Evolutionary conservation across 2,888 invertebrate genomes (phyloP), one percentile per base, ranked within the genome.

Genomic region (Cryptocheilus praepositus): DNA sequence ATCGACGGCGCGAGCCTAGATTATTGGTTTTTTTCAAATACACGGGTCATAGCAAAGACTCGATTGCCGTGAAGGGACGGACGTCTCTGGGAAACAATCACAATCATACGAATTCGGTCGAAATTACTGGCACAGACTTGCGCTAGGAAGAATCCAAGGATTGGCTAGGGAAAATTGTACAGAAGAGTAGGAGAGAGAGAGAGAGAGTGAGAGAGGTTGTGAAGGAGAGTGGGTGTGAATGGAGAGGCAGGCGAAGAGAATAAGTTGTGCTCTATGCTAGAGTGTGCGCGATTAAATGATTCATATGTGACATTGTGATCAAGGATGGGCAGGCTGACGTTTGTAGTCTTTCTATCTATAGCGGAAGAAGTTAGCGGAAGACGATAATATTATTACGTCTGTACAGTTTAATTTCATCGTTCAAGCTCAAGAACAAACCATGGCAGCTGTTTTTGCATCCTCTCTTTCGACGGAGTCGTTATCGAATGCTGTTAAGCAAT

Each of bases 71-170:
- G 36, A 11, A 36, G 36, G 36, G 36, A 7, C 36, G 36, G 36
- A 36, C 36, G 36, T 36, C 36, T 36, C 36, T 49, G 49, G 18
- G n/a, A 18, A 11, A 49, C 49, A 18, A 49, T n/a, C 57, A 59
- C 53, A 49, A 28, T 46, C 51, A 49, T 16, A 49, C n/a, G 25
- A 60, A 73, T 69, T 71, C 44, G 68, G 64, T 67, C 61, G 57
- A 74, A 74, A 80, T 73, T 78, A 52, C 45, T 70, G 66, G 69
- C 70, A 71, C 70, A 72, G 70, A 56, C 11, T 60, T 71, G 65
- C 66, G 73, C 61, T 74, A 65, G 46, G 67, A 61, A 68, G 72
- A 74, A 63, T 76, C 77, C 76, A 64, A 67, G 82, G 83, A 84
- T 85, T 81, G 82, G 83, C 77, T 80, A 72, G 64, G 56, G 54